phyloP scores from a whole-genome alignment of 2,888 invertebrate species.

The Caenorhabditis auriculariae region DNA sequence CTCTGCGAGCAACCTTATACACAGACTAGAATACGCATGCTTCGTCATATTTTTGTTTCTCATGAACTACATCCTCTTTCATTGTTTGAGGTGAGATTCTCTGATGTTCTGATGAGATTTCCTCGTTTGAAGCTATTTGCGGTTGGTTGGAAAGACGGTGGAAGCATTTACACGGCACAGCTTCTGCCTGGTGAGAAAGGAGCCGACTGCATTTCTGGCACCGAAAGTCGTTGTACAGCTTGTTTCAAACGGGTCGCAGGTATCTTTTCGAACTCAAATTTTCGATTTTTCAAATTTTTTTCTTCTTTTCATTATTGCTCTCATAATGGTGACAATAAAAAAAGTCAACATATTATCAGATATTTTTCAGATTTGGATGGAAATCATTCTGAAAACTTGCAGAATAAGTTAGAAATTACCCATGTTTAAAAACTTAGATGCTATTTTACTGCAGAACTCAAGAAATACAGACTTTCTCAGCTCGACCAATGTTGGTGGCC shows the following conservation, averaged over 20 bases:
- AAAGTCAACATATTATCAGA: too few species aligned
- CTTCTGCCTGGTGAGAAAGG: slow-evolving; percentile 20
- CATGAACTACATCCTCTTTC: slow-evolving; percentile 35
- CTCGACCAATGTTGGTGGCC: too few species aligned
- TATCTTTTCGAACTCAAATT: background rate
- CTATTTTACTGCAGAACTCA: too few species aligned
- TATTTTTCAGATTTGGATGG: too few species aligned
- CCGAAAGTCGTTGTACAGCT: slow-evolving; percentile 25
- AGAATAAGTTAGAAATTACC: too few species aligned
- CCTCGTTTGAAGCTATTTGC: slow-evolving; percentile 13
- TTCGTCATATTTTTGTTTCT: slow-evolving; percentile 34
- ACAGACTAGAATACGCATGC: slow-evolving; percentile 16
- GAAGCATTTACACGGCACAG: slow-evolving; percentile 1
- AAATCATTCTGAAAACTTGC: too few species aligned
- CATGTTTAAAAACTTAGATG: too few species aligned
- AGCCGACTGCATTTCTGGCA: slow-evolving; percentile 31
- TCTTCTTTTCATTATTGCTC: too few species aligned
- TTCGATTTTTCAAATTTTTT: too few species aligned
- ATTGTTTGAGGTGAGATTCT: slow-evolving; percentile 25
- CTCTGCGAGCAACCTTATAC: slow-evolving; percentile 31
- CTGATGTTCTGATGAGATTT: background rate
- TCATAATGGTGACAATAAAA: too few species aligned
- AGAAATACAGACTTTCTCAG: too few species aligned
- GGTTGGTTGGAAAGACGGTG: slow-evolving; percentile 9
- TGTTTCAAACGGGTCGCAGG: slow-evolving; percentile 27